Evolutionary conservation across 2,888 invertebrate genomes (phyloP).

Genomic region (Brachylomia viminalis): DNA sequence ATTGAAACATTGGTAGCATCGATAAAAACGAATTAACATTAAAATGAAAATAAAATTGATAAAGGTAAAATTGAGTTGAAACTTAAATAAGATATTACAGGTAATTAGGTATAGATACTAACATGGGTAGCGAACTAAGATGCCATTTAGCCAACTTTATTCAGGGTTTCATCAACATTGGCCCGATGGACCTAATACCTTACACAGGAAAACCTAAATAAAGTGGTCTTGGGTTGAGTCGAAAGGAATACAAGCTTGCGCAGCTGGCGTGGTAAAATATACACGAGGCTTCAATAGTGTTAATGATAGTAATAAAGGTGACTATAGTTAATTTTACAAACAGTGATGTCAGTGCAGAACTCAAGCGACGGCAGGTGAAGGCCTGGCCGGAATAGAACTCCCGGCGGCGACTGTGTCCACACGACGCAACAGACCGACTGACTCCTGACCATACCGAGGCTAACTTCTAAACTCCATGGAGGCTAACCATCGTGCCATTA

Average conservation of each 20-base stretch:
- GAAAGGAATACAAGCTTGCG: background rate
- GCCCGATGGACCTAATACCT: background rate
- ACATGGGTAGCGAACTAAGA: background rate
- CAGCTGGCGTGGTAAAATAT: background rate
- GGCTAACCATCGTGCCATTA: background rate
- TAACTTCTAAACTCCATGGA: too few species aligned
- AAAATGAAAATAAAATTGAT: background rate
- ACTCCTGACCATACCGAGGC: constrained; percentile 3
- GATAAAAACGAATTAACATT: background rate
- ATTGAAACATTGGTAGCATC: background rate
- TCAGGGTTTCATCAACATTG: background rate
- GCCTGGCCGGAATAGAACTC: background rate
- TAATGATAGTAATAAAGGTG: constrained; percentile 16
- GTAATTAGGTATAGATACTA: background rate
- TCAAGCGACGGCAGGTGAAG: constrained; percentile 11
- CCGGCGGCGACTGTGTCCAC: constrained; percentile 6
- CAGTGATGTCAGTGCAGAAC: constrained; percentile 4
- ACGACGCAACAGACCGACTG: background rate
- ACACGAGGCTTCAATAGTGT: constrained; percentile 1
- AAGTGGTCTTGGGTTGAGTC: background rate
- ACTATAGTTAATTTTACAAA: constrained; percentile 20
- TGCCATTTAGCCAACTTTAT: background rate
- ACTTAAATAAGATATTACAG: background rate
- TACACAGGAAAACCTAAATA: background rate
- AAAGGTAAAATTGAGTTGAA: background rate